Evolutionary conservation across 2,797 vertebrate genomes (phyloP).

Genomic region (Carduelis carduelis): DNA sequence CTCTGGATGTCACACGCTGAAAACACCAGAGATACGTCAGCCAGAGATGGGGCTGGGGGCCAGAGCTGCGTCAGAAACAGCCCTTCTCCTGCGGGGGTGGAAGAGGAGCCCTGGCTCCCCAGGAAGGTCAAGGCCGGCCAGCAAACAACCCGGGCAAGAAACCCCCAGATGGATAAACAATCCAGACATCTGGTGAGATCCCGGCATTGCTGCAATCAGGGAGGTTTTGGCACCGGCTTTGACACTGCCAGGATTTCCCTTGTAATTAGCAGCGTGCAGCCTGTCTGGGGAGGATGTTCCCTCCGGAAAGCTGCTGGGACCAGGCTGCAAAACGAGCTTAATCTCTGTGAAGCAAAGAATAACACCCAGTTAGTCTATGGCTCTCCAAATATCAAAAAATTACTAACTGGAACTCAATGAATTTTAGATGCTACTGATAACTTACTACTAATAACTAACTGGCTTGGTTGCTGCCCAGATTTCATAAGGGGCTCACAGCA

Average conservation of each 20-base stretch:
- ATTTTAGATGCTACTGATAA: not conserved
- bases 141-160: not conserved
- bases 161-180: slow-evolving; percentile 40
- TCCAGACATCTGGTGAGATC: slow-evolving; percentile 54
- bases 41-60: not conserved
- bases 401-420: not conserved
- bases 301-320: slow-evolving; percentile 52
- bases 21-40: not conserved
- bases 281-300: slow-evolving; percentile 61
- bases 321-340: not conserved
- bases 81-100: not conserved
- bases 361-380: not conserved
- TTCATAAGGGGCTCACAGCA: not conserved
- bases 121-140: slow-evolving; percentile 43
- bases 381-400: not conserved
- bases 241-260: slow-evolving; percentile 66
- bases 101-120: not conserved
- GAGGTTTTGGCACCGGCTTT: slow-evolving; percentile 32
- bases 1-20: not conserved
- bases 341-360: slow-evolving; percentile 17
- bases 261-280: slow-evolving; percentile 56
- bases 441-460: not conserved
- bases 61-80: not conserved
- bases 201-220: slow-evolving; percentile 28
- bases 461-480: not conserved